phyloP scores from a whole-genome alignment of 2,797 vertebrate genomes.

The Kryptolebias ocellatus region DNA sequence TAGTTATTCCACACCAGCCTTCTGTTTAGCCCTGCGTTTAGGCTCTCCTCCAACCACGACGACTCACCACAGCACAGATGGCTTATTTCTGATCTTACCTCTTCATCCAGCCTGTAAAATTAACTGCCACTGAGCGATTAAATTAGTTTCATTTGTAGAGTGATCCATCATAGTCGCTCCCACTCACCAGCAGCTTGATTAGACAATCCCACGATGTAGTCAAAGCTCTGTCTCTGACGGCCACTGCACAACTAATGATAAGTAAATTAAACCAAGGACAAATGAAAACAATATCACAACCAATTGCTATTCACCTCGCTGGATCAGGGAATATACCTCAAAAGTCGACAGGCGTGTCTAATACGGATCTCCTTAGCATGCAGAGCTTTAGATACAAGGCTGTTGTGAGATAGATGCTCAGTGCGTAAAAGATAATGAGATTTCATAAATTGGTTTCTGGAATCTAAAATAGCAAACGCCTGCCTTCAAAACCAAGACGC shows the following conservation, averaged over 20 bases:
- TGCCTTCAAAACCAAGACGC: background rate
- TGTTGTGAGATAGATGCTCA: background rate
- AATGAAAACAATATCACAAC: background rate
- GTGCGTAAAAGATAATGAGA: background rate
- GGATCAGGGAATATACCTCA: background rate
- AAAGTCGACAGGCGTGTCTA: background rate
- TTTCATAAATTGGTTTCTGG: background rate
- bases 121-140: background rate
- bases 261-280: conserved; percentile 18
- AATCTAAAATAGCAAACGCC: conserved; percentile 5
- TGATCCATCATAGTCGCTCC: conserved; percentile 11
- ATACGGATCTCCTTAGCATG: background rate
- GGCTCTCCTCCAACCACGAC: background rate
- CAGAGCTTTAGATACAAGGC: background rate
- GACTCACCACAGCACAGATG: background rate
- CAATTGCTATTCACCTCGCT: background rate
- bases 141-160: conserved; percentile 11
- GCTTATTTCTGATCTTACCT: conserved; percentile 2
- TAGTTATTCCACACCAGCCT: background rate
- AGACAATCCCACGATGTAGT: conserved; percentile 19
- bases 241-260: background rate
- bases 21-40: background rate
- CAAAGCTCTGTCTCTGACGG: background rate
- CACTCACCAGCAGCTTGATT: conserved; percentile 17
- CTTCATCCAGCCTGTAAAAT: background rate